phyloP scores from a whole-genome alignment of 2,888 invertebrate species.

The Crocallis elinguaria region DNA sequence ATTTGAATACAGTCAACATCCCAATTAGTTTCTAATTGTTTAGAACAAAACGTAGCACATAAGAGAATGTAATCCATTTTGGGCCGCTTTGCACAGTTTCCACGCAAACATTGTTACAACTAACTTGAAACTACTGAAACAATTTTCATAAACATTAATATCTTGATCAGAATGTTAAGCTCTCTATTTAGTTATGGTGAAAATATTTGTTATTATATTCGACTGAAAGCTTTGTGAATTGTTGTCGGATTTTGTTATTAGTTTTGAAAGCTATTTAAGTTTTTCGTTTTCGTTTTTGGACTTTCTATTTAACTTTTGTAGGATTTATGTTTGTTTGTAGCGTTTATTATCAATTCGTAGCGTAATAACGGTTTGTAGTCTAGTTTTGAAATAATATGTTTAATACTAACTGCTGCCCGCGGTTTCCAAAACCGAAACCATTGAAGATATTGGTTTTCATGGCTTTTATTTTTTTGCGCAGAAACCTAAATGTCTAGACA shows the following conservation, averaged over 20 bases:
- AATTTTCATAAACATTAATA: constrained; percentile 37
- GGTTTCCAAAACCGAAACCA: too few species aligned
- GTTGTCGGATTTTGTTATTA: constrained; percentile 10
- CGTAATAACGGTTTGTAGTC: too few species aligned
- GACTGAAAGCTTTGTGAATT: constrained; percentile 6
- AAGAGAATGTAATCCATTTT: constrained; percentile 15
- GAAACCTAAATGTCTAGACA: too few species aligned
- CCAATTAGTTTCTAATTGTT: too few species aligned
- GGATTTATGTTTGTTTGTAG: too few species aligned
- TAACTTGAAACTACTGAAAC: constrained; percentile 29
- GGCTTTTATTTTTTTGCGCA: too few species aligned
- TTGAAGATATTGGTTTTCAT: too few species aligned
- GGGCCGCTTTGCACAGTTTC: constrained; percentile 16
- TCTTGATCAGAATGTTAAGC: constrained; percentile 30
- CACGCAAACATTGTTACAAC: constrained; percentile 31
- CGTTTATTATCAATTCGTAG: too few species aligned
- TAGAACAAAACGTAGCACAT: not conserved
- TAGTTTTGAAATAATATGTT: too few species aligned
- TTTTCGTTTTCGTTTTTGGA: constrained; percentile 8
- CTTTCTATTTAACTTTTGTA: not conserved
- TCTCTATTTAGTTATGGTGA: constrained; percentile 19
- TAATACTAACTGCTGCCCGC: too few species aligned
- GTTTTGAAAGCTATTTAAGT: constrained; percentile 10
- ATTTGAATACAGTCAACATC: too few species aligned
- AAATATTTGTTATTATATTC: constrained; percentile 23